phyloP scores from a whole-genome alignment of 2,797 vertebrate species.

The Lagodon rhomboides region DNA sequence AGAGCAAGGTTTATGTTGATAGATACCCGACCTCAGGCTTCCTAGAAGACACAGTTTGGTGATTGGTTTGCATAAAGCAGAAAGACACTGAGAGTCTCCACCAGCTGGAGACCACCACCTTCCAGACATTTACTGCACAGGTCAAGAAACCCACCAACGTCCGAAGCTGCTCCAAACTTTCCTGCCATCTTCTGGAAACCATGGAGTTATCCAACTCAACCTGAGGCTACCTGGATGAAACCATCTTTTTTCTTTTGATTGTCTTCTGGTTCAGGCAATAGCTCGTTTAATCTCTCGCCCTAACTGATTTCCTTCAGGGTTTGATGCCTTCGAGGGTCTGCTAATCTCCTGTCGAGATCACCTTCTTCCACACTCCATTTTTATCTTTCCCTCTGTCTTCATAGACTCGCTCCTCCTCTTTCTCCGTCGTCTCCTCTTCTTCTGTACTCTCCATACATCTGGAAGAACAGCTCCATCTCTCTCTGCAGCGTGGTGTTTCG shows the following conservation, averaged over 20 bases:
- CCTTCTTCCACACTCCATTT: not conserved
- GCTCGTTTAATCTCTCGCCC: not conserved
- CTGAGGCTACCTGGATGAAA: not conserved
- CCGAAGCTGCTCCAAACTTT: not conserved
- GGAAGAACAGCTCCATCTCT: constrained; percentile 88
- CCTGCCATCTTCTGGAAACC: not conserved
- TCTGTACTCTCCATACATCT: constrained; percentile 81
- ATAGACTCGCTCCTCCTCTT: constrained; percentile 74
- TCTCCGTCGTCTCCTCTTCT: constrained; percentile 25
- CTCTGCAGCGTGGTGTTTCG: constrained; percentile 83
- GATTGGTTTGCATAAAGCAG: constrained; percentile 1
- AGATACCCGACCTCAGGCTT: not conserved
- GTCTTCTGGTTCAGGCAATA: not conserved
- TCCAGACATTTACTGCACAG: not conserved
- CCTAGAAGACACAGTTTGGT: not conserved
- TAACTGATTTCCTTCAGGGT: not conserved
- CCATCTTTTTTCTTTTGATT: not conserved
- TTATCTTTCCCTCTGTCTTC: constrained; percentile 28
- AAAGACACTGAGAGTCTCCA: not conserved
- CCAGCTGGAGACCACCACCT: not conserved
- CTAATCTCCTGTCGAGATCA: not conserved
- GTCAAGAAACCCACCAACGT: not conserved
- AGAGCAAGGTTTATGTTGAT: not conserved
- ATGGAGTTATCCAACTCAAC: not conserved
- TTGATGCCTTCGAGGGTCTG: not conserved